These are phyloP conservation scores for Diadegma fenestrale DNA, from an alignment of 2,888 invertebrate species.

Conservation along the genomic window DNA sequence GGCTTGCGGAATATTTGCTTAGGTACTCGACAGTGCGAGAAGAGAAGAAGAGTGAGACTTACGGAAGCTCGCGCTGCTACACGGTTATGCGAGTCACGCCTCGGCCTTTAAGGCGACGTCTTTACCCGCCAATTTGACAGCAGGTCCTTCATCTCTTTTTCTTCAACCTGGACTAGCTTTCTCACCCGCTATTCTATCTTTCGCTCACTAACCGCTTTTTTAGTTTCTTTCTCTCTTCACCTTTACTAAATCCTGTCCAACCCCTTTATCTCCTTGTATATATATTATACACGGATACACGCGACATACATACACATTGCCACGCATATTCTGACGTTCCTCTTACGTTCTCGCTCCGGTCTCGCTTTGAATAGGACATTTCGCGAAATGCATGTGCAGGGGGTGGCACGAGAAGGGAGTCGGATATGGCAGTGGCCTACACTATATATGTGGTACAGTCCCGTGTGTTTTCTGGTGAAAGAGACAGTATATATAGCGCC, in stretches of 20 bases:
- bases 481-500: slow-evolving; percentile 61
- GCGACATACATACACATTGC: not conserved
- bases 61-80: slow-evolving; percentile 50
- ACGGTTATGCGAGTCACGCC: slow-evolving; percentile 79
- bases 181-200: slow-evolving; percentile 46
- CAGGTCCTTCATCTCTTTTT: slow-evolving; percentile 73
- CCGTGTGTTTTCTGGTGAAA: slow-evolving; percentile 48
- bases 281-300: slow-evolving; percentile 4
- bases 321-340: slow-evolving; percentile 26
- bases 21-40: slow-evolving; percentile 54
- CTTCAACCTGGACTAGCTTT: slow-evolving; percentile 35
- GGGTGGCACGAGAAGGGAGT: slow-evolving; percentile 13
- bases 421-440: slow-evolving; percentile 38
- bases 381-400: slow-evolving; percentile 75
- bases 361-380: slow-evolving; percentile 77
- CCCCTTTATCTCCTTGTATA: slow-evolving; percentile 44
- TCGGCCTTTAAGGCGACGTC: slow-evolving; percentile 76
- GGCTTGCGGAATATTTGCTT: slow-evolving; percentile 61
- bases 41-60: slow-evolving; percentile 32
- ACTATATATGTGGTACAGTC: slow-evolving; percentile 19
- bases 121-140: slow-evolving; percentile 78
- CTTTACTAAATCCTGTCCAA: slow-evolving; percentile 10
- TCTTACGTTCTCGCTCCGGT: slow-evolving; percentile 47
- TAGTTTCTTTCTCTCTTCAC: slow-evolving; percentile 38
- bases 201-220: slow-evolving; percentile 43